Conservation (phyloP, 2,888 invertebrate species). For the Homarus gammarus region DNA sequence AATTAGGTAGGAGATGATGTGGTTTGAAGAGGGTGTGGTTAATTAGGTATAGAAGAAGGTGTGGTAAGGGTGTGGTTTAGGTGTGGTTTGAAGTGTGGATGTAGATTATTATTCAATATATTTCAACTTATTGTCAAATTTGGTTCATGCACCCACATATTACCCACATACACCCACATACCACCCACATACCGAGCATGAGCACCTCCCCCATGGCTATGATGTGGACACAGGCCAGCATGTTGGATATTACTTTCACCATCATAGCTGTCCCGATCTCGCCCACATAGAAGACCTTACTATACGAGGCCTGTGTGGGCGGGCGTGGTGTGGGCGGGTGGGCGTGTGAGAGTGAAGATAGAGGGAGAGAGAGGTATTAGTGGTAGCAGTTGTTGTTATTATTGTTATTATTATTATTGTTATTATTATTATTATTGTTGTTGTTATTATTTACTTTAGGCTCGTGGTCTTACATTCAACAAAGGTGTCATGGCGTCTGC, state of each 20-base stretch:
- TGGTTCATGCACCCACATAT: too few relatives aligned
- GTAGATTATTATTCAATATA: too few relatives aligned
- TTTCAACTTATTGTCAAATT: too few relatives aligned
- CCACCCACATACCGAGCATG: constrained; percentile 62
- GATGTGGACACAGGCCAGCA: constrained; percentile 72
- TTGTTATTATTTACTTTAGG: too few relatives aligned
- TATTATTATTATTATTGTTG: too few relatives aligned
- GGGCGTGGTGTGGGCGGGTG: not conserved
- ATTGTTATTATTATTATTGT: not conserved
- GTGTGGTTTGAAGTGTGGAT: too few relatives aligned
- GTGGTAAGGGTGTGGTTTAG: too few relatives aligned
- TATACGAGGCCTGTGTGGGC: constrained; percentile 69
- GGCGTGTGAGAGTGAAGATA: not conserved
- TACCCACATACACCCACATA: not conserved
- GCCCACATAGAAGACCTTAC: constrained; percentile 69
- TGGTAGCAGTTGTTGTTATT: not conserved
- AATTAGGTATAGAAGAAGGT: not conserved
- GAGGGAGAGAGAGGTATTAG: not conserved
- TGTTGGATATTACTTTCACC: constrained; percentile 76
- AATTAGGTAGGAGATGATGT: too few relatives aligned
- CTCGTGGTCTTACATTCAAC: constrained; percentile 58
- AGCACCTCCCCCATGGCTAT: constrained; percentile 74
- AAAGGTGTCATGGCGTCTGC: constrained; percentile 57
- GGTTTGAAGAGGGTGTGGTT: too few relatives aligned
- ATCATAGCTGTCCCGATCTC: constrained; percentile 75